A percentile compares a stretch with the other conserved stretches of the same genome.
Evolutionary conservation across 1,140 invertebrate species (phyloP).

Genomic region (Mycetomoellerius zeteki): DNA sequence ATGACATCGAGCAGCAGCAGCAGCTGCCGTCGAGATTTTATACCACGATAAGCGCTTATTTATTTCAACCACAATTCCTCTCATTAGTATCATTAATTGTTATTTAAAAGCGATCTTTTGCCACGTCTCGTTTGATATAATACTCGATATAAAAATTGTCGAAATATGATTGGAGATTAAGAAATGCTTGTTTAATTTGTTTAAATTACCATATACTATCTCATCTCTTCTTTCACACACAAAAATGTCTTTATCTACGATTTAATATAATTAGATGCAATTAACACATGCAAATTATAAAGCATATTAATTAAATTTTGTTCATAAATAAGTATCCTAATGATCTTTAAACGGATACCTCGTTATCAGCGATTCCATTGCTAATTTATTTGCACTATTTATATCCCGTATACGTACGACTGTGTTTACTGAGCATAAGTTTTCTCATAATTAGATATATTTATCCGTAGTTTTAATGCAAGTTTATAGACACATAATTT

Average conservation of each 20-base stretch:
- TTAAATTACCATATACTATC: background rate
- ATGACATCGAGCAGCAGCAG: background rate
- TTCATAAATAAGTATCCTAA: background rate
- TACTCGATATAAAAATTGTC: background rate
- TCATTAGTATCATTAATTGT: conserved; percentile 30
- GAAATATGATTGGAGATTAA: background rate
- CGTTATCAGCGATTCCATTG: background rate
- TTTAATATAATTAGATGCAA: background rate
- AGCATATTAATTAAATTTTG: conserved; percentile 23
- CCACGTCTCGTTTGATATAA: background rate
- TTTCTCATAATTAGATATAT: background rate
- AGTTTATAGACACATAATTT: background rate
- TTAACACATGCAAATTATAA: background rate
- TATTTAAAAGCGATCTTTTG: conserved; percentile 16
- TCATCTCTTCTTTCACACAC: background rate
- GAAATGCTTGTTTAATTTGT: background rate
- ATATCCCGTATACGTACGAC: background rate
- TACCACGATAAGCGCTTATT: conserved; percentile 38
- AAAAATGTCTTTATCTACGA: background rate
- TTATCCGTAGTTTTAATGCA: background rate
- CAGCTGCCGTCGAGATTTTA: conserved; percentile 25
- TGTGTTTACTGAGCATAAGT: background rate
- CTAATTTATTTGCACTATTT: no score
- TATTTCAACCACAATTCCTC: background rate
- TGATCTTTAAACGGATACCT: background rate